These are phyloP conservation scores for Parnassius apollo DNA, from an alignment of 2,888 invertebrate species.

Conservation along the genomic window DNA sequence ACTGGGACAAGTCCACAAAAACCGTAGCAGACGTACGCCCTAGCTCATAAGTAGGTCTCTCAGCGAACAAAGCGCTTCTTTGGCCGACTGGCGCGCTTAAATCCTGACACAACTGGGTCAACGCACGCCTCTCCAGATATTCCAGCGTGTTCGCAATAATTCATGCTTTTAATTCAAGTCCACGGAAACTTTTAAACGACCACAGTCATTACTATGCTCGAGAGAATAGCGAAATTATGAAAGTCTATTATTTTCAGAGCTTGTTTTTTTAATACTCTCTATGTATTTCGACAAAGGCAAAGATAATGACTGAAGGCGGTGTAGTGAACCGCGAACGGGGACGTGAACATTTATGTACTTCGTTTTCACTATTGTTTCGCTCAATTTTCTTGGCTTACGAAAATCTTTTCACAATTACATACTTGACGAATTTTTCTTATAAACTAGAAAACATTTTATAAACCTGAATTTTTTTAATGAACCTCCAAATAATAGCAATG, in stretches of 20 bases:
- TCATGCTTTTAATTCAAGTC: slow-evolving; percentile 22
- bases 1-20: slow-evolving; percentile 27
- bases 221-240: slow-evolving; percentile 22
- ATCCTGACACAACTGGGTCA: slow-evolving; percentile 42
- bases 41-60: slow-evolving; percentile 37
- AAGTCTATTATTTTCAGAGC: slow-evolving; percentile 9
- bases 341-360: slow-evolving; percentile 11
- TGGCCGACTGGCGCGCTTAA: slow-evolving; percentile 32
- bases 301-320: slow-evolving; percentile 14
- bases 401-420: not conserved
- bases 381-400: slow-evolving; percentile 6
- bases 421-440: not conserved
- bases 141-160: slow-evolving; percentile 21
- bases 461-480: too few species aligned
- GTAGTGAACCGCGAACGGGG: slow-evolving; percentile 6
- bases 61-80: slow-evolving; percentile 35
- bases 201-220: slow-evolving; percentile 20
- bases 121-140: slow-evolving; percentile 35
- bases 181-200: slow-evolving; percentile 11
- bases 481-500: too few species aligned
- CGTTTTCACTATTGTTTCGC: slow-evolving; percentile 16
- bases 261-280: slow-evolving; percentile 17
- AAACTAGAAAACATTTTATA: too few species aligned
- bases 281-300: slow-evolving; percentile 22
- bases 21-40: slow-evolving; percentile 27